Evolutionary conservation across 2,113 vertebrate genomes (phyloP).

Genomic region (Barnardius zonarius): DNA sequence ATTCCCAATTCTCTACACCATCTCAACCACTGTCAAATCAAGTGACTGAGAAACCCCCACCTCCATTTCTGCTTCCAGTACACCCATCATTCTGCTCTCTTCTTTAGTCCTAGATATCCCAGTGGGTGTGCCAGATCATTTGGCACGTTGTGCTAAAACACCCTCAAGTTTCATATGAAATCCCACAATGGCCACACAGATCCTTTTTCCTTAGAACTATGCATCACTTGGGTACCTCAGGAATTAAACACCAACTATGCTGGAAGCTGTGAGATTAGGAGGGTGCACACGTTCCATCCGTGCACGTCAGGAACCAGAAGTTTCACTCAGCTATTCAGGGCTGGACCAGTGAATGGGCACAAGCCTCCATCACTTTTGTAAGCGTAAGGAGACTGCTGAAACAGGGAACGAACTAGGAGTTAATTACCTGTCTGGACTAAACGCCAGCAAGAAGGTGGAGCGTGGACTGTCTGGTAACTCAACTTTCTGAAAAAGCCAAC

Average conservation of each 20-base stretch:
- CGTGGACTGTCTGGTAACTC: conserved; percentile 98
- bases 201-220: background rate
- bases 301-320: background rate
- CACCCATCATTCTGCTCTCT: background rate
- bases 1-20: background rate
- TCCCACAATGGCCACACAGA: background rate
- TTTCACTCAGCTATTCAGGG: background rate
- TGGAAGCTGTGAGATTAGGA: background rate
- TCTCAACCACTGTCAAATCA: background rate
- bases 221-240: background rate
- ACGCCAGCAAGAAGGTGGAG: conserved; percentile 97
- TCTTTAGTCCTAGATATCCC: background rate
- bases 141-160: background rate
- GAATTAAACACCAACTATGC: background rate
- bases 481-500: conserved; percentile 88
- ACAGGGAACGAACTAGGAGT: conserved; percentile 32
- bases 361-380: background rate
- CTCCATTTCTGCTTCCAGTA: background rate
- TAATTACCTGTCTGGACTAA: conserved; percentile 96
- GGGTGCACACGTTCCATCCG: background rate
- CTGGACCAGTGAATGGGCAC: background rate
- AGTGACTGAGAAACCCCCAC: background rate
- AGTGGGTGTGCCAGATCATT: background rate
- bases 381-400: conserved; percentile 28
- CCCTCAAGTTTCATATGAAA: background rate